A percentile compares a stretch with the other conserved stretches of the same genome.
These are phyloP conservation scores for Poeciliopsis prolifica DNA, from an alignment of 2,113 vertebrate genomes.

Conservation along the genomic window DNA sequence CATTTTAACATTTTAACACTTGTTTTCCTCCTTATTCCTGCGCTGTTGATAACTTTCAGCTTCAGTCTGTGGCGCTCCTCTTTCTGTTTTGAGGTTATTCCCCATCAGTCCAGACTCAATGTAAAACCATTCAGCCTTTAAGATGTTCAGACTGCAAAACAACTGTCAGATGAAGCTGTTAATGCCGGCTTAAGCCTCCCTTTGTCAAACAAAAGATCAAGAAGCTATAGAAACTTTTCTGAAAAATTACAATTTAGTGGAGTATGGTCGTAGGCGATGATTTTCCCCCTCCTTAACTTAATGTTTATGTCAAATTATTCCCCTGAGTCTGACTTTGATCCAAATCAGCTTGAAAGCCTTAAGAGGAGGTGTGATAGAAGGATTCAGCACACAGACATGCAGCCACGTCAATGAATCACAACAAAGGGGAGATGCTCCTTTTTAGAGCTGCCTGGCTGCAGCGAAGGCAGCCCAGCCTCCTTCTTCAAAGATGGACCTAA, in stretches of 20 bases:
- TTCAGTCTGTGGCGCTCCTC: constrained; percentile 39
- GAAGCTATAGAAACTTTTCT: constrained; percentile 45
- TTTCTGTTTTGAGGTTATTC: neutral
- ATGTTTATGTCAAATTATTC: constrained; percentile 63
- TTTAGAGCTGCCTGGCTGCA: constrained; percentile 39
- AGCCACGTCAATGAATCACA: constrained; percentile 30
- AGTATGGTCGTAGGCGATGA: constrained; percentile 43
- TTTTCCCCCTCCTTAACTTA: constrained; percentile 55
- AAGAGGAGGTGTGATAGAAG: constrained; percentile 61
- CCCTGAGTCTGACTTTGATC: constrained; percentile 72
- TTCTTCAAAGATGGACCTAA: constrained; percentile 51
- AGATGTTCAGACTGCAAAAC: constrained; percentile 12
- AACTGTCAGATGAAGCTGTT: constrained; percentile 44
- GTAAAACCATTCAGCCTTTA: constrained; percentile 48
- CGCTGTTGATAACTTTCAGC: constrained; percentile 19
- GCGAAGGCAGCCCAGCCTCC: constrained; percentile 42
- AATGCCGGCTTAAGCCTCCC: constrained; percentile 28
- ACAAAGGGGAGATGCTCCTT: constrained; percentile 47
- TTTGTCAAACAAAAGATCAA: constrained; percentile 47
- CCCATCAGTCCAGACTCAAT: constrained; percentile 20
- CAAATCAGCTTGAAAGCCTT: constrained; percentile 72
- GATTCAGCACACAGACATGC: constrained; percentile 47
- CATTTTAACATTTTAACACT: constrained; percentile 55
- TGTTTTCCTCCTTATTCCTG: constrained; percentile 2
- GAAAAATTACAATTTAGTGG: constrained; percentile 41